These are phyloP conservation scores for Clamator glandarius DNA, from an alignment of 2,797 vertebrate species.

Conservation along the genomic window DNA sequence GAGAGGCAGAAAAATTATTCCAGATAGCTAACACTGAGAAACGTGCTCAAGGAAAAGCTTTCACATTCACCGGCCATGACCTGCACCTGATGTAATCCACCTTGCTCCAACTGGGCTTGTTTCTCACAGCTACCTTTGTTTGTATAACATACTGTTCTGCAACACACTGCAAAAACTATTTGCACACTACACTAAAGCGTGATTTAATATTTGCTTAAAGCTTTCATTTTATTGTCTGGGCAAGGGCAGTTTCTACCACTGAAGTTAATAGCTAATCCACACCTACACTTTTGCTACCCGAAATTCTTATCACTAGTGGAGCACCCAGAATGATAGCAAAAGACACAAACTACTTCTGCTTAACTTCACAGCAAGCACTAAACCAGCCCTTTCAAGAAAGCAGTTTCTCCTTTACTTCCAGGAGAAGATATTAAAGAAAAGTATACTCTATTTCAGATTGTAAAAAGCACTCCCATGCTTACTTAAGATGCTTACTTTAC, in stretches of 20 bases:
- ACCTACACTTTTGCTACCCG: constrained; percentile 28
- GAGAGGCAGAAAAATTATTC: constrained; percentile 25
- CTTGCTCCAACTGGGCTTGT: not conserved
- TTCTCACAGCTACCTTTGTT: constrained; percentile 62
- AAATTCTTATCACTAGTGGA: not conserved
- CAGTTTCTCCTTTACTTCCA: not conserved
- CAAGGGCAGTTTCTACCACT: constrained; percentile 47
- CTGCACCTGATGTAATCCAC: constrained; percentile 45
- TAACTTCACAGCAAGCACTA: not conserved
- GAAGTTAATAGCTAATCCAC: constrained; percentile 61
- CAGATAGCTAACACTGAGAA: not conserved
- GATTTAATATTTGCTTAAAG: constrained; percentile 68
- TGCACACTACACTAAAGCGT: constrained; percentile 32
- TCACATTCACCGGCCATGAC: constrained; percentile 17
- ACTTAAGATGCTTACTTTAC: not conserved
- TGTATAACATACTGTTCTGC: constrained; percentile 59
- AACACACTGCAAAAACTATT: constrained; percentile 62
- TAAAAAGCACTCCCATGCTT: not conserved
- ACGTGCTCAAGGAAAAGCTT: constrained; percentile 23
- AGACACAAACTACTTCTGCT: not conserved
- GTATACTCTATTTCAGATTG: rapidly evolving
- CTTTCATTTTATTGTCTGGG: constrained; percentile 62
- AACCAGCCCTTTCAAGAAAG: not conserved
- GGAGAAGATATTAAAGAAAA: not conserved
- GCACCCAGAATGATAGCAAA: not conserved